Percentiles rank a stretch among this genome's conserved stretches.
Conservation (phyloP, 1,140 invertebrate genomes). For the Bombus consobrinus region DNA sequence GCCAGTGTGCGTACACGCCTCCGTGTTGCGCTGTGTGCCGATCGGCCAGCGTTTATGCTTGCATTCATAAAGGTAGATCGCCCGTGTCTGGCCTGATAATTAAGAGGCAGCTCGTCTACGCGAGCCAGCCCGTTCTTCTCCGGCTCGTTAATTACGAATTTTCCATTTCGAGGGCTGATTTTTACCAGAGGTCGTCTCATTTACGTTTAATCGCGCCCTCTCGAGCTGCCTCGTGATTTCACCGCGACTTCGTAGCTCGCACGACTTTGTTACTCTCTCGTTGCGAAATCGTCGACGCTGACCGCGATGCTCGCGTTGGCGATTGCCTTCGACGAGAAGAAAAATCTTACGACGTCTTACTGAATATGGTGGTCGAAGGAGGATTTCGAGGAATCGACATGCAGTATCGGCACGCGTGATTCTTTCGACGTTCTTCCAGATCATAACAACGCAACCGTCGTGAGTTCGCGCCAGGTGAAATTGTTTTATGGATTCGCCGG, state of each 20-base stretch:
- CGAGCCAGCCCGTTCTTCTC: background rate
- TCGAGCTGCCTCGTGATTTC: background rate
- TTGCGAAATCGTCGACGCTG: background rate
- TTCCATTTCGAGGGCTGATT: slow-evolving; percentile 16
- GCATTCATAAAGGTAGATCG: slow-evolving; percentile 33
- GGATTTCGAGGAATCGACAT: background rate
- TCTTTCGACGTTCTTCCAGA: background rate
- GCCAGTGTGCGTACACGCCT: slow-evolving; percentile 12
- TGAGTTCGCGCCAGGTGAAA: background rate
- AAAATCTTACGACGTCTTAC: background rate
- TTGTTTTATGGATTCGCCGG: slow-evolving; percentile 14
- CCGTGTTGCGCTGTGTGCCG: slow-evolving; percentile 4
- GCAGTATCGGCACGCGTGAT: background rate
- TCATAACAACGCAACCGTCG: background rate
- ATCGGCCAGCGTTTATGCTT: background rate
- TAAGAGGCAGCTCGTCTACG: background rate
- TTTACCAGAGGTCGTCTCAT: background rate
- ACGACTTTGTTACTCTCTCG: background rate
- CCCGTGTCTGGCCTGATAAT: slow-evolving; percentile 27
- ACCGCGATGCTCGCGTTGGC: background rate
- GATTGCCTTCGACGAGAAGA: background rate
- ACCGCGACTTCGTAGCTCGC: too few relatives aligned
- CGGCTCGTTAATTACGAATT: slow-evolving; percentile 49
- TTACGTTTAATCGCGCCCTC: slow-evolving; percentile 25
- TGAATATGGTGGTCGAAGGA: background rate